A percentile compares a stretch with the other conserved stretches of the same genome.
phyloP scores from a whole-genome alignment of 2,888 invertebrate species.

The Schizaphis graminum region DNA sequence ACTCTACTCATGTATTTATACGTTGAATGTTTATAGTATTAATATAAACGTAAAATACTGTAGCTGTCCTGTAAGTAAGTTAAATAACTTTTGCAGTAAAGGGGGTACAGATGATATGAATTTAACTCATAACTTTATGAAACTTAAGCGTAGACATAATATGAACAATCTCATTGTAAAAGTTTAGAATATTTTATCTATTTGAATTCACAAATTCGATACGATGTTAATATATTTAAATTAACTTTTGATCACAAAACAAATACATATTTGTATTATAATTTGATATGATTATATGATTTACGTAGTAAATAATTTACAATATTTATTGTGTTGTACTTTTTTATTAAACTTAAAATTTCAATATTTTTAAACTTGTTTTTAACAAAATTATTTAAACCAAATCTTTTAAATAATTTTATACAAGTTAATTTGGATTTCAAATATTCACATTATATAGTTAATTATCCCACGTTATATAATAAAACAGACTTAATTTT shows the following conservation, averaged over 20 bases:
- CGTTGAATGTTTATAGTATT: neutral
- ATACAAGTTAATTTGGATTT: neutral
- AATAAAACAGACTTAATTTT: neutral
- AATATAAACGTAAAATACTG: conserved; percentile 4
- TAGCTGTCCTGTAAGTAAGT: neutral
- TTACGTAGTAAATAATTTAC: neutral
- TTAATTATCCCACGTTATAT: neutral
- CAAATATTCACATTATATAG: neutral
- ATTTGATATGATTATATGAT: no score
- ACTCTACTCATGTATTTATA: neutral
- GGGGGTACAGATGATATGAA: neutral
- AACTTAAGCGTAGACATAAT: neutral
- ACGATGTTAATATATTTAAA: neutral
- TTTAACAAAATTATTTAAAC: neutral
- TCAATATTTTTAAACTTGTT: neutral
- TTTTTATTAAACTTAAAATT: neutral
- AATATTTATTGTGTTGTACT: neutral
- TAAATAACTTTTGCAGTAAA: neutral
- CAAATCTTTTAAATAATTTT: neutral
- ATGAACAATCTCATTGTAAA: conserved; percentile 2
- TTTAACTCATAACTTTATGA: neutral
- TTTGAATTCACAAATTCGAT: neutral
- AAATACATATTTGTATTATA: neutral
- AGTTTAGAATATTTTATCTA: neutral
- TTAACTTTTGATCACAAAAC: neutral